Evolutionary conservation across 2,113 vertebrate species (phyloP).

Genomic region (Piliocolobus tephrosceles): DNA sequence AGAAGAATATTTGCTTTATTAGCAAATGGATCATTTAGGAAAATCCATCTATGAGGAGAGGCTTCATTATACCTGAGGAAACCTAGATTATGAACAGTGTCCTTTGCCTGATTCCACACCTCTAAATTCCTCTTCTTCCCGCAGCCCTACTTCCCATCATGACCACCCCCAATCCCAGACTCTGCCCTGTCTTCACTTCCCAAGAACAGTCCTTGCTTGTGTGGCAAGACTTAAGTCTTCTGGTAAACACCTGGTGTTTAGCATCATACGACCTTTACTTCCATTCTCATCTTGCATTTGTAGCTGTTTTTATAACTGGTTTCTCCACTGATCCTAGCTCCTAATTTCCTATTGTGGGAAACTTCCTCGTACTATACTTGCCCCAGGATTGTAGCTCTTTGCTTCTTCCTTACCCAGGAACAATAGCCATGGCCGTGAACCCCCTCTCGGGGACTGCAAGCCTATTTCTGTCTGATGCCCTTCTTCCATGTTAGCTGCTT

Average conservation of each 20-base stretch:
- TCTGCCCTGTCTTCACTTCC: not conserved
- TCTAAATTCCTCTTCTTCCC: not conserved
- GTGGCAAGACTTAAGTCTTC: not conserved
- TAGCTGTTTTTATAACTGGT: not conserved
- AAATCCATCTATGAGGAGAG: not conserved
- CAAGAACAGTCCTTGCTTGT: not conserved
- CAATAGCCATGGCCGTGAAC: not conserved
- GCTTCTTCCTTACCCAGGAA: not conserved
- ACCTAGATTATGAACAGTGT: not conserved
- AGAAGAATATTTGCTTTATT: not conserved
- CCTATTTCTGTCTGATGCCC: not conserved
- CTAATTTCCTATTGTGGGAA: not conserved
- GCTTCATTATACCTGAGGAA: not conserved
- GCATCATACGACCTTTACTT: not conserved
- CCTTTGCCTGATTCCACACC: not conserved
- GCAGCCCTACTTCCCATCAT: accelerated
- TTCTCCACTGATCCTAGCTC: not conserved
- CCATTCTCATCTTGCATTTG: not conserved
- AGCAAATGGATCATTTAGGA: not conserved
- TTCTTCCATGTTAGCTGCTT: not conserved
- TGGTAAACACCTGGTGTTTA: not conserved
- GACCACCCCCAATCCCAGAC: not conserved
- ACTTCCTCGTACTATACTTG: not conserved
- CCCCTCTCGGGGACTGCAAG: not conserved
- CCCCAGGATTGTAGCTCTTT: not conserved